Conservation (phyloP, 1,140 invertebrate species). For the Aculops lycopersici region DNA sequence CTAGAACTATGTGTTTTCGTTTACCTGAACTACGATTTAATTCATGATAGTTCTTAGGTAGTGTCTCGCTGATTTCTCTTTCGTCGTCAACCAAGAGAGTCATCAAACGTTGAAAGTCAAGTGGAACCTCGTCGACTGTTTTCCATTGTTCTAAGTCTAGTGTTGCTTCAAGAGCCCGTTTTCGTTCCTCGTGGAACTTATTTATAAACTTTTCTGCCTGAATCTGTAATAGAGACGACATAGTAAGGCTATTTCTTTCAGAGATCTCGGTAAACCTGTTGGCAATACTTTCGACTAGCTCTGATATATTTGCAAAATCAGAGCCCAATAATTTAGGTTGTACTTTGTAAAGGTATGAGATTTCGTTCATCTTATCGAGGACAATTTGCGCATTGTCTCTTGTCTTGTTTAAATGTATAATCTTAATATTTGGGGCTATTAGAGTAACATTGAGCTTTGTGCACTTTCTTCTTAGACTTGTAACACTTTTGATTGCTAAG, state of each 20-base stretch:
- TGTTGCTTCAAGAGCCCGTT: constrained; percentile 42
- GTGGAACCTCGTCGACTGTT: constrained; percentile 43
- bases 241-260: constrained; percentile 37
- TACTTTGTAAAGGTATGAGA: constrained; percentile 81
- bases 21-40: no score
- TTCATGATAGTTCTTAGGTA: constrained; percentile 1
- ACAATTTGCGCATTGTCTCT: constrained; percentile 8
- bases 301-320: constrained; percentile 41
- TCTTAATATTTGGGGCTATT: constrained; percentile 21
- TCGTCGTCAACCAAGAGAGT: constrained; percentile 15
- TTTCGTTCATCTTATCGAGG: constrained; percentile 32
- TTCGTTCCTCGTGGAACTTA: constrained; percentile 56
- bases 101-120: constrained; percentile 51
- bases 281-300: constrained; percentile 43
- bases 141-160: constrained; percentile 77
- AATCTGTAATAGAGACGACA: constrained; percentile 48
- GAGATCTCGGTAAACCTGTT: constrained; percentile 37
- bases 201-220: constrained; percentile 59
- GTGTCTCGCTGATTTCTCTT: background rate
- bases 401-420: constrained; percentile 5
- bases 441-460: constrained; percentile 15
- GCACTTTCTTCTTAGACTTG: constrained; percentile 5
- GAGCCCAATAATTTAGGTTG: constrained; percentile 35
- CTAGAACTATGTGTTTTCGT: no score
- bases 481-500: constrained; percentile 38